phyloP scores from a whole-genome alignment of 2,888 invertebrate species.

The Philonicus albiceps region DNA sequence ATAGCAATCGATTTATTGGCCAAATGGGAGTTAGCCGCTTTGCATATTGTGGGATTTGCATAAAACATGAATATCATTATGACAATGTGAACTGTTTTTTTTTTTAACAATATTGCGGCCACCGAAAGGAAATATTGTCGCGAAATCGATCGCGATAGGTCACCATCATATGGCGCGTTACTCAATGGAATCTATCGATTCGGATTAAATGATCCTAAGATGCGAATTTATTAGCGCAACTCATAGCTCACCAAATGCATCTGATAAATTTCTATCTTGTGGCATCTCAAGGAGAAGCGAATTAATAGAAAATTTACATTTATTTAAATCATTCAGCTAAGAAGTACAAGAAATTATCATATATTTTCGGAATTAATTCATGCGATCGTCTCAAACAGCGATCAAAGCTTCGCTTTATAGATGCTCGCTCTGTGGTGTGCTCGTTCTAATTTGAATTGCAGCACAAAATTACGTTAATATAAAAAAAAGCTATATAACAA shows the following conservation, averaged over 20 bases:
- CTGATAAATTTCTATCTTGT: background rate
- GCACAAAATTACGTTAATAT: background rate
- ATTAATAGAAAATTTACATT: background rate
- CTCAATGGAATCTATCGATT: background rate
- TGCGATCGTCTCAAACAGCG: background rate
- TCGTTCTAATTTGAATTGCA: background rate
- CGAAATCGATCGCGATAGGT: background rate
- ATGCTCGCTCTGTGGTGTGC: background rate
- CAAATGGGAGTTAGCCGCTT: background rate
- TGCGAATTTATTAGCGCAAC: background rate
- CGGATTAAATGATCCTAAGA: background rate
- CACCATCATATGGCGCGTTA: background rate
- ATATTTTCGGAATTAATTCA: slow-evolving; percentile 3
- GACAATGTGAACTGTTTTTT: background rate
- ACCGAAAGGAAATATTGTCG: background rate
- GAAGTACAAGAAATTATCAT: slow-evolving; percentile 9
- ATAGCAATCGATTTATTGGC: background rate
- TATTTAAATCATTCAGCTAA: background rate
- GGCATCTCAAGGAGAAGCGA: background rate
- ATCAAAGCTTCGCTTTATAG: background rate
- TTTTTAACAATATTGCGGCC: background rate
- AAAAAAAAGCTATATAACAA: background rate
- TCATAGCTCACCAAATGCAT: background rate
- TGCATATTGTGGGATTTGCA: background rate
- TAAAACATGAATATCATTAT: background rate